A percentile compares a stretch with the other conserved stretches of the same genome.
phyloP scores from a whole-genome alignment of 2,888 invertebrate genomes.

The Brenthis ino region DNA sequence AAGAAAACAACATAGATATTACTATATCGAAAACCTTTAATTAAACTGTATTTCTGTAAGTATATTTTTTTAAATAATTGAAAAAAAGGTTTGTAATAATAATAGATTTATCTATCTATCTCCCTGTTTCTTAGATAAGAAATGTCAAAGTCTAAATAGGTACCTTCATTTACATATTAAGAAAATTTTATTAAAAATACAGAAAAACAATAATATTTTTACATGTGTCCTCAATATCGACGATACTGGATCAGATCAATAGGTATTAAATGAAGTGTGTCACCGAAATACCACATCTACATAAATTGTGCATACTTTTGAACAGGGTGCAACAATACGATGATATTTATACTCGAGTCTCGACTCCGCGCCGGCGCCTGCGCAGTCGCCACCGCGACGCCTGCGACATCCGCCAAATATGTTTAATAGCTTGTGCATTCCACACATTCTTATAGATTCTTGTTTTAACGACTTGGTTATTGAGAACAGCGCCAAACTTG shows the following conservation, averaged over 20 bases:
- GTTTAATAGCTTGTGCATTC: constrained; percentile 70
- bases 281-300: constrained; percentile 35
- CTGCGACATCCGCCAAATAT: constrained; percentile 58
- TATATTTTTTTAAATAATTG: too few relatives aligned
- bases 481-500: constrained; percentile 53
- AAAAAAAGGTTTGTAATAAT: too few relatives aligned
- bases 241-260: constrained; percentile 19
- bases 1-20: too few relatives aligned
- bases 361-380: constrained; percentile 58
- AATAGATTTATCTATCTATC: too few relatives aligned
- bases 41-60: too few relatives aligned
- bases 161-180: too few relatives aligned
- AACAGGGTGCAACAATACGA: constrained; percentile 42
- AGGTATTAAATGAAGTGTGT: constrained; percentile 31
- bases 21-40: too few relatives aligned
- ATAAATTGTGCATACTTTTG: constrained; percentile 33
- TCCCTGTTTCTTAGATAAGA: too few relatives aligned
- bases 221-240: constrained; percentile 12
- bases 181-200: too few relatives aligned
- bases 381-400: constrained; percentile 54
- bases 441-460: constrained; percentile 62
- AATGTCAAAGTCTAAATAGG: too few relatives aligned
- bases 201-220: constrained; percentile 6
- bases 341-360: constrained; percentile 46
- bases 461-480: constrained; percentile 60